Base-by-base conservation (phyloP, 2,797 vertebrate species). In the Melanotaenia parkinsoni region DNA sequence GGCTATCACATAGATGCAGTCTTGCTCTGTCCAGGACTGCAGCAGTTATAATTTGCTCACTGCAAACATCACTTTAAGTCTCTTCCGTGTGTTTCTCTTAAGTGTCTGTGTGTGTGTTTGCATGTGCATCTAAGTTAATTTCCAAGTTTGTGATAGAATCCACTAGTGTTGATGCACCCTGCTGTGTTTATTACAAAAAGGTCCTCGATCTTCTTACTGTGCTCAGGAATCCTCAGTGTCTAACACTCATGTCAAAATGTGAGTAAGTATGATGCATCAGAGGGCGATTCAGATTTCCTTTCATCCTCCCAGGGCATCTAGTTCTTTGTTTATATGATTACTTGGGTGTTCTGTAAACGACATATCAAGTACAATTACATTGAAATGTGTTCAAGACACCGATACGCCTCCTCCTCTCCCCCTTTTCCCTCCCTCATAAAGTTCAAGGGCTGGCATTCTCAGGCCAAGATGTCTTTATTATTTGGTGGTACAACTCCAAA, bases 331-430 rank as follows among this genome's bases (percentile, higher is more conserved):
- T 94, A 94, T 87, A 93, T 88, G 92, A 92, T 90, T 92, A 91
- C 89, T 90, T 91, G 88, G 90, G 89, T 93, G 91, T 93, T 94
- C 93, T 85, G 81, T 93, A 93, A 94, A 94, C 89, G 80, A 92
- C 88, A 91, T 91, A 93, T 93, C 92, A 92, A 91, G 90, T 92
- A 92, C 91, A 93, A 94, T 94, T 94, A 94, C 87, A 82, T 77
- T 83, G 82, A 93, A 93, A 93, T 91, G 88, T 77, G 85, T 93
- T 93, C 91, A 90, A 92, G 90, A 90, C 88, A 87, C 88, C 61
- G 67, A 88, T 72, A 72, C 64, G 74, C 67, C 73, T 24, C 61
- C 75, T 38, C 45, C 30, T 13, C n/a, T 16, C 28, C 22, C 68
- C 60, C 14, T 51, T 67, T 60, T 38, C 63, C 76, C 70, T 71